Evolutionary conservation across 2,797 vertebrate species (phyloP), one percentile per base, ranked within the genome.

Genomic region (Tapera naevia): DNA sequence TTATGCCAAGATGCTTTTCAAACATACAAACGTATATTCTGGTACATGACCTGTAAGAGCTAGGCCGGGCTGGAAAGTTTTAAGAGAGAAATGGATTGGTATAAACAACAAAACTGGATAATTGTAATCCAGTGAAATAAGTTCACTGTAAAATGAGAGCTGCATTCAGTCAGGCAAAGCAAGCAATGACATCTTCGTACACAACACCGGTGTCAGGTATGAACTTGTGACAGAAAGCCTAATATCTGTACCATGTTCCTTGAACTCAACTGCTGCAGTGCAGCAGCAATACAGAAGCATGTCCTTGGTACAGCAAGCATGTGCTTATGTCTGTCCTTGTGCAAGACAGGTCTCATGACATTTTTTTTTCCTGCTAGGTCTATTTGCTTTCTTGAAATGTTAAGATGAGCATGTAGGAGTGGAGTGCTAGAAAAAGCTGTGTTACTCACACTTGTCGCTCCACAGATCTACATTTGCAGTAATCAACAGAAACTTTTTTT

Each of bases 101-200:
- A 60, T 35, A 83, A 60, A 60, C 28, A 80, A 60, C 10, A 70
- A 70, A 89, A 87, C 11, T 25, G 23, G 39, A 46, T 64, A 79
- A 51, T 21, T 85, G 15, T 9, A 67, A 45, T 30, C 25, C 45
- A 64, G 16, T 57, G 64, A 92, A 84, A 70, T 16, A 84, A 65
- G 10, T 19, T 82, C 37, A 12, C 27, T 73, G 22, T 64, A 85
- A 93, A 93, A 93, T 22, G 11, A 45, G 48, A 87, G 17, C 18
- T 88, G 18, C 67, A 39, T 60, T 82, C 27, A 65, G 11, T 35
- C 66, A 93, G 51, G 48, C n/a, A 75, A 85, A 95, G 32, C 39
- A 82, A 87, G 69, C 41, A 67, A 28, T 12, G 39, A 13, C 16
- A 57, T 58, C 22, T 82, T 79, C 35, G 70, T 74, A 57, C 11